Evolutionary conservation across 2,888 invertebrate genomes (phyloP), one percentile per base, ranked within the genome.

Genomic region (Zelleria hepariella): DNA sequence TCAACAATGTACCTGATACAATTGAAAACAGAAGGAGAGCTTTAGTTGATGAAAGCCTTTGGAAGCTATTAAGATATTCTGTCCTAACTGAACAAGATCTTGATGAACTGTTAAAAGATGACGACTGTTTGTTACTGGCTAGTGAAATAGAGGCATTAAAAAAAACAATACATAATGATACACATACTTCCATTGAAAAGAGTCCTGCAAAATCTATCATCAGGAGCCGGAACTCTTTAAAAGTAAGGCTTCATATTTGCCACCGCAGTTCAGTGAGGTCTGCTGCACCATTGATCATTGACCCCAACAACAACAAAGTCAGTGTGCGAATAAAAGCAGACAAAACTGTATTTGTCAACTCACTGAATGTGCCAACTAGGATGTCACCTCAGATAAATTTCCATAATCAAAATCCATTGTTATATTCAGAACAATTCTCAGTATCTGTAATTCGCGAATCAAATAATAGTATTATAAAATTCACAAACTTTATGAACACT

Each of bases 321-420:
- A 71, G 78, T 65, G 74, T 80, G 57, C 75, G 80, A 67, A 66
- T 89, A 57, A 87, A 78, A 73, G 76, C 78, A 21, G 79, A 80
- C 65, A 89, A 86, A 67, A 82, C 89, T 48, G 74, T 88, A 63
- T 87, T 89, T 68, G 72, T 89, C 27, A 81, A 85, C 64, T 82
- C 85, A 48, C 71, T 90, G 10, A 78, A 77, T 66, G 73, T 89
- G 59, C 86, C 86, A 25, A 85, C 89, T 6, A 80, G 87, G 62
- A 82, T 83, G 78, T 78, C 83, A 47, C 81, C 86, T 6, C 78
- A 77, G 8, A 69, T 84, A 32, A 77, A 80, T 65, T 77, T 81
- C 65, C 77, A 74, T 62, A 80, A 75, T 66, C 72, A 80, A 68
- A 64, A 72, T 62, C 64, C 74, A 54, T 76, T 79, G 67, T 63